Conservation (phyloP, 92 coral and sea anemone genomes). For the Palythoa grandiflora region DNA sequence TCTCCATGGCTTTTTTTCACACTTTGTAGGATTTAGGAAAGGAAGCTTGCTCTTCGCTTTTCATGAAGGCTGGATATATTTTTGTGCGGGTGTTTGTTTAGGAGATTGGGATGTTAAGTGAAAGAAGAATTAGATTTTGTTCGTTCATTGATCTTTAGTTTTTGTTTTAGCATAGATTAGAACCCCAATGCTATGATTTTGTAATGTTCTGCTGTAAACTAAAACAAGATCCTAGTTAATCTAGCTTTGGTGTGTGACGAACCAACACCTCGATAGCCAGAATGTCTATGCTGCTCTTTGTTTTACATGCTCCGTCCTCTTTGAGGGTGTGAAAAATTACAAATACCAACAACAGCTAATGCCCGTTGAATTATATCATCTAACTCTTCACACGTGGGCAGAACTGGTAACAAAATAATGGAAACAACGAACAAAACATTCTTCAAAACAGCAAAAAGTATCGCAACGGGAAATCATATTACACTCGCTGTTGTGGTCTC, state of each 20-base stretch:
- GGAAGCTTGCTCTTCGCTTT: constrained; percentile 43
- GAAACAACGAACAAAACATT: constrained; percentile 20
- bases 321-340: constrained; percentile 81
- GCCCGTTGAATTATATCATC: constrained; percentile 67
- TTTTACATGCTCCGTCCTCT: constrained; percentile 26
- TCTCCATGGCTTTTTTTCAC: constrained; percentile 40
- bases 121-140: constrained; percentile 15
- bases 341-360: constrained; percentile 62
- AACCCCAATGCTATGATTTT: neutral
- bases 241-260: constrained; percentile 32
- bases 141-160: neutral
- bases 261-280: constrained; percentile 41
- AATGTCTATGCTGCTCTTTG: constrained; percentile 32
- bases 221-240: neutral
- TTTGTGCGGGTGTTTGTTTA: constrained; percentile 32
- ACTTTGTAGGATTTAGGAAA: constrained; percentile 48
- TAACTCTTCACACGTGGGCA: constrained; percentile 70
- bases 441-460: neutral
- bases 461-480: constrained; percentile 9
- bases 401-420: constrained; percentile 10
- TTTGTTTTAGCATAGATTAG: constrained; percentile 10
- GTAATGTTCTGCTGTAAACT: neutral
- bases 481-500: neutral
- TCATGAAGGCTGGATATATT: constrained; percentile 21
- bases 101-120: constrained; percentile 35